Evolutionary conservation across 2,113 vertebrate genomes (phyloP), one percentile per base, ranked within the genome.

Genomic region (Indicator indicator): DNA sequence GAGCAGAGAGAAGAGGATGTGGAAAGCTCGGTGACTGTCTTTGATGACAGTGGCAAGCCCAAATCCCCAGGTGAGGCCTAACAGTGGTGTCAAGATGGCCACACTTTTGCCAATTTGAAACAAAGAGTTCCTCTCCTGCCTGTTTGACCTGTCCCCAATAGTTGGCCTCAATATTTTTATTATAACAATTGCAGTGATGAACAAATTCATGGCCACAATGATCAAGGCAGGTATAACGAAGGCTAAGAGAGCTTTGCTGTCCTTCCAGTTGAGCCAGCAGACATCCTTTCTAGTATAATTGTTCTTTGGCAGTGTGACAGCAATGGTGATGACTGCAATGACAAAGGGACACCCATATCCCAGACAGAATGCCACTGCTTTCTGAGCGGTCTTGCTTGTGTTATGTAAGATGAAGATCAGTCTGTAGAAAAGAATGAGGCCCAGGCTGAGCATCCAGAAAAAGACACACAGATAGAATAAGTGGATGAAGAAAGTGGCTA

Each of bases 401-500:
- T 97, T 96, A 1, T 99, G 98, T 14, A 99, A 98, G 59, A 98
- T 96, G 73, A 99, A 99, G 65, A 99, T 87, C 14, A 99, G 69
- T 36, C 98, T 98, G 83, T 99, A 99, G 77, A 99, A 98, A 32
- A 99, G 98, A 73, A 98, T 98, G 68, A 97, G 88, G 69, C 99
- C 99, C 63, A 99, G 97, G 46, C 98, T 98, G 72, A 99, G 93
- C 98, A 99, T 99, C 99, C 99, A 99, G 96, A 99, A 99, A 89
- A 99, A 99, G 96, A 98, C 98, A 21, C 99, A 95, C 67, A 99
- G 96, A 86, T 98, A 99, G 90, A 97, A 98, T 63, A 99, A 99
- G 86, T 99, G 99, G 81, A 98, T 98, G 70, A 99, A 95, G 65
- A 99, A 97, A 5, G 98, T 98, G 14, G 98, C 72, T 0, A 95